These are phyloP conservation scores for Podiceps cristatus DNA, from an alignment of 2,113 vertebrate species.

Conservation along the genomic window DNA sequence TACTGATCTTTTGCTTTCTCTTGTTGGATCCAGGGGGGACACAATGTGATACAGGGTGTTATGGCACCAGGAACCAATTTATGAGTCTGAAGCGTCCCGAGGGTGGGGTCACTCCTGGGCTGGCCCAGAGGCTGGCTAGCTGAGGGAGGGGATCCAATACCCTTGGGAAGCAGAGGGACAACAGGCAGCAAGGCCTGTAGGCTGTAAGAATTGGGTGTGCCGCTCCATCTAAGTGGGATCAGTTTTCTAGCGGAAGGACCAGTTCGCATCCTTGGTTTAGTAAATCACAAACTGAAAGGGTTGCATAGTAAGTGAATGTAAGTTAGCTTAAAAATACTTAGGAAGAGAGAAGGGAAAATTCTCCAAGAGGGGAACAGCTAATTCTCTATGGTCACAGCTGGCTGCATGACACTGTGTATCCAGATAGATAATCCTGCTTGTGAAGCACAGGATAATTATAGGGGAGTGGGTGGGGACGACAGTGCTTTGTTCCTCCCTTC, in stretches of 20 bases:
- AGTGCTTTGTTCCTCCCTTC: constrained; percentile 48
- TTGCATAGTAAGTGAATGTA: background rate
- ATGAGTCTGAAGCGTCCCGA: background rate
- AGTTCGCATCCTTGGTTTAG: background rate
- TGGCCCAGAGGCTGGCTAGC: background rate
- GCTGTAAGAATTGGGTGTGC: background rate
- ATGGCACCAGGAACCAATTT: background rate
- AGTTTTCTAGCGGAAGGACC: background rate
- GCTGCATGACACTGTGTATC: background rate
- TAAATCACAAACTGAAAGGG: background rate
- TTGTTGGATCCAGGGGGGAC: background rate
- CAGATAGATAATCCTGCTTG: constrained; percentile 19
- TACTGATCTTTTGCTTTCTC: background rate
- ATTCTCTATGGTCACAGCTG: constrained; percentile 25
- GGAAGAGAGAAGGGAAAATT: background rate
- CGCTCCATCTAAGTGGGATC: background rate
- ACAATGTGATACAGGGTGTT: background rate
- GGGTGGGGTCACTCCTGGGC: background rate
- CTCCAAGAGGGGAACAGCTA: background rate
- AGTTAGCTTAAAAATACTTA: background rate
- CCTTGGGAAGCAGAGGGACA: background rate
- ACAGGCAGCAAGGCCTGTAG: background rate
- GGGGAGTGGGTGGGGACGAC: background rate
- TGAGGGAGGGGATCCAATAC: background rate
- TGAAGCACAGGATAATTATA: constrained; percentile 29